phyloP scores from a whole-genome alignment of 2,797 vertebrate genomes.

The Argyrosomus regius region DNA sequence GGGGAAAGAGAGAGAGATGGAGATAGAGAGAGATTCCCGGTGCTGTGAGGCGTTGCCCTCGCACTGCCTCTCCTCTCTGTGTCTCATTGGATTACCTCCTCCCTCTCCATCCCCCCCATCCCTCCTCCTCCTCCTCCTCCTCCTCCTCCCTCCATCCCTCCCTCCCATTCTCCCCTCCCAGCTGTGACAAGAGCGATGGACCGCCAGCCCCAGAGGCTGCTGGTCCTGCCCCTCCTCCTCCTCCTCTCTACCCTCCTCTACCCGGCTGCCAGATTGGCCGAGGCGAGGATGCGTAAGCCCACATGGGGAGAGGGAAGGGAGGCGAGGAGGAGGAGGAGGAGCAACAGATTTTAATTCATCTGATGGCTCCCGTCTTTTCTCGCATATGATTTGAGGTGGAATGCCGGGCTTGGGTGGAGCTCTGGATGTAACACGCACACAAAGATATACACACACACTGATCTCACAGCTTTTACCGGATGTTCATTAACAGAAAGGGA shows the following conservation, averaged over 20 bases:
- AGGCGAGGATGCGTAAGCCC: conserved; percentile 63
- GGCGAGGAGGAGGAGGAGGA: conserved; percentile 63
- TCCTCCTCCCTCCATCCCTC: conserved; percentile 19
- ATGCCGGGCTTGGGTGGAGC: conserved; percentile 59
- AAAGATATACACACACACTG: conserved; percentile 25
- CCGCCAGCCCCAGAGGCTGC: conserved; percentile 72
- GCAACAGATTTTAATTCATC: conserved; percentile 81
- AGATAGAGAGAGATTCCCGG: conserved; percentile 73
- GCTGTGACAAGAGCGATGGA: conserved; percentile 81
- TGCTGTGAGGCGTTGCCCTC: conserved; percentile 82
- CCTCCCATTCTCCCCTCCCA: conserved; percentile 75
- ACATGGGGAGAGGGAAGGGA: conserved; percentile 30
- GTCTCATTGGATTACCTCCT: conserved; percentile 85
- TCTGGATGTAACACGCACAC: conserved; percentile 25
- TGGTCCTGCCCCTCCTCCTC: conserved; percentile 71
- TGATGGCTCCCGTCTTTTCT: conserved; percentile 74
- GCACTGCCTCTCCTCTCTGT: conserved; percentile 76
- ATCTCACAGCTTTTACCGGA: conserved; percentile 34
- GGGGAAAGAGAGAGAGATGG: conserved; percentile 57
- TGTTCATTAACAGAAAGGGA: conserved; percentile 48
- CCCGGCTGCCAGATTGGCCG: conserved; percentile 70
- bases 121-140: conserved; percentile 20
- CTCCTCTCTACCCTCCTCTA: not conserved
- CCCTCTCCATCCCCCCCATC: conserved; percentile 60
- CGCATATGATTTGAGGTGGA: conserved; percentile 66